Evolutionary conservation across 2,113 vertebrate genomes (phyloP), one percentile per base, ranked within the genome.

Genomic region (Nycticorax nycticorax): DNA sequence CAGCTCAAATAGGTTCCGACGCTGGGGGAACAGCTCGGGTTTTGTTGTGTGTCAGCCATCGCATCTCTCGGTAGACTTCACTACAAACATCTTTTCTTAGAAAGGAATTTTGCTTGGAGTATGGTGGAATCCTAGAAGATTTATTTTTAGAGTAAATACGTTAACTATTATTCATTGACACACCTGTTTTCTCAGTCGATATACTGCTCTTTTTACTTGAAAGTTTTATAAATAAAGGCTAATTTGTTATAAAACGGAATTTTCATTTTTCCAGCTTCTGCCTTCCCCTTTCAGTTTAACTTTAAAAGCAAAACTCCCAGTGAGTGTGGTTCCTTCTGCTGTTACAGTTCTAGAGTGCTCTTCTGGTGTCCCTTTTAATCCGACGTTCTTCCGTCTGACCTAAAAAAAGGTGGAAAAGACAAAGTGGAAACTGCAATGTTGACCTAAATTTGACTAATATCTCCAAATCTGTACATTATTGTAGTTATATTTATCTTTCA

Each of bases 401-500:
- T 86, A 55, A 53, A 88, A 88, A 79, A 88, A 81, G 39, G 89
- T 93, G 92, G 75, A 82, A 93, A 93, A 82, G 48, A 47, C 60
- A 47, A 89, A 94, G 81, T 33, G 32, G 69, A 94, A 93, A 73
- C 82, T 84, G 62, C 74, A 30, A 33, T 26, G 88, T 94, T 95
- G 98, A 96, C 93, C 93, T 97, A 89, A 96, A 97, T 97, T 96
- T 94, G 95, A 97, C 97, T 96, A 97, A 92, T 97, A 93, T 97
- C 91, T 96, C 97, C 97, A 98, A 92, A 97, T 96, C 92, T 98
- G 98, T 97, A 98, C 91, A 97, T 97, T 74, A 85, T 91, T 97
- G 98, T 96, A 95, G 94, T 92, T 98, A 95, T 97, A 97, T 98
- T 97, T 98, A 98, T 98, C 97, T 95, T 97, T 92, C 96, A 92